Evolutionary conservation across 2,797 vertebrate genomes (phyloP).

Genomic region (Lepidocolaptes lacrymiger): DNA sequence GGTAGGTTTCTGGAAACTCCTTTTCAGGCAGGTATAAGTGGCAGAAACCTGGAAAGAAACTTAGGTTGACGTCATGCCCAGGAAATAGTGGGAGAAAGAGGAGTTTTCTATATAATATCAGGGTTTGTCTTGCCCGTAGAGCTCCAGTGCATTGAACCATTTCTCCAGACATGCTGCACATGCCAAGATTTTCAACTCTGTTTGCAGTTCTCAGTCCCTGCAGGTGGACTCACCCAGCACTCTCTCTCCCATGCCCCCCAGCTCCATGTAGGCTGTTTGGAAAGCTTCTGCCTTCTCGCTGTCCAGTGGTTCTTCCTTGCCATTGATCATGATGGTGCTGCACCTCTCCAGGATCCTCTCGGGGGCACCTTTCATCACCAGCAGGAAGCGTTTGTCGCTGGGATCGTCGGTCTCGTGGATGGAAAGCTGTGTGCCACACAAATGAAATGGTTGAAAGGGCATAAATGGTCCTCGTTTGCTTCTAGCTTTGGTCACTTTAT

Average conservation of each 20-base stretch:
- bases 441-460: not conserved
- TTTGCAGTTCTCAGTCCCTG: not conserved
- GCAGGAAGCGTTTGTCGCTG: conserved; percentile 73
- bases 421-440: conserved; percentile 74
- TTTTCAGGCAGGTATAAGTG: conserved; percentile 79
- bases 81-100: not conserved
- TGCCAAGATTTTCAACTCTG: not conserved
- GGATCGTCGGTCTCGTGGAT: conserved; percentile 76
- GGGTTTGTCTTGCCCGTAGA: not conserved
- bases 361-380: conserved; percentile 85
- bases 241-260: conserved; percentile 82
- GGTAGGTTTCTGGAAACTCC: conserved; percentile 74
- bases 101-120: not conserved
- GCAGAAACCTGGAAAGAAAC: conserved; percentile 77
- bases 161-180: not conserved
- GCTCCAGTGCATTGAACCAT: not conserved
- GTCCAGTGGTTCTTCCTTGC: conserved; percentile 78
- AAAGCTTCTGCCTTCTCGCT: conserved; percentile 70
- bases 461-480: accelerated
- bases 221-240: conserved; percentile 77
- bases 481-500: not conserved
- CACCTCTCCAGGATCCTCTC: conserved; percentile 81
- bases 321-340: conserved; percentile 81
- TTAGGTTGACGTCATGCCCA: not conserved
- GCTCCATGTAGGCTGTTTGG: conserved; percentile 81